A percentile compares a stretch with the other conserved stretches of the same genome.
These are phyloP conservation scores for Actinemys pallida DNA, from an alignment of 2,113 vertebrate genomes.

Conservation along the genomic window DNA sequence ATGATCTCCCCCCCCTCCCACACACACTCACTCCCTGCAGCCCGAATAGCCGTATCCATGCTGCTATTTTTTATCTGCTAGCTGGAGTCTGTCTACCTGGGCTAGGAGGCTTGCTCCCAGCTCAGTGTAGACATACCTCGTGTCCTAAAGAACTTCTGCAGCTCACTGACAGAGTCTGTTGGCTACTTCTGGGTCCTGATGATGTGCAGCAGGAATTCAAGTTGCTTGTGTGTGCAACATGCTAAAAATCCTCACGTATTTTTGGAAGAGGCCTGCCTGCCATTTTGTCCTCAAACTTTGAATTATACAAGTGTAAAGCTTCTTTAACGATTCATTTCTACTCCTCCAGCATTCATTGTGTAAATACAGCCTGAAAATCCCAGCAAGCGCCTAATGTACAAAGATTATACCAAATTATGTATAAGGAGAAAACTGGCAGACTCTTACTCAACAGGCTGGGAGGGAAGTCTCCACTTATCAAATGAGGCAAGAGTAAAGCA, in stretches of 20 bases:
- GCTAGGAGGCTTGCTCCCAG: neutral
- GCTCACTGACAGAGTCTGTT: neutral
- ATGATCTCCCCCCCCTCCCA: no score
- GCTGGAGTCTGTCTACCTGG: neutral
- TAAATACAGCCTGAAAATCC: neutral
- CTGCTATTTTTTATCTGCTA: neutral
- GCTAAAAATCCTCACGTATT: neutral
- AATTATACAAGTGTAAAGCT: neutral
- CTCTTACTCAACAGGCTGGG: neutral
- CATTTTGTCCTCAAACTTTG: neutral
- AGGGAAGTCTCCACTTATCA: neutral
- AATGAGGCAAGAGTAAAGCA: neutral
- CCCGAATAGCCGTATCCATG: neutral
- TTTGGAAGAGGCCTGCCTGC: neutral
- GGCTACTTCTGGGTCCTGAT: neutral
- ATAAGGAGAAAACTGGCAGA: neutral
- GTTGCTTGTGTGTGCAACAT: neutral
- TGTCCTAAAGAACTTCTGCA: neutral
- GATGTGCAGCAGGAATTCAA: neutral
- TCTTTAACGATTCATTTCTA: neutral
- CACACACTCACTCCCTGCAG: neutral
- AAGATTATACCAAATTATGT: neutral
- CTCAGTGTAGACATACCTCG: neutral
- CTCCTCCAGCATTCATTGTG: neutral
- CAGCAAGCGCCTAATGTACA: accelerated